Conservation (phyloP, 2,797 vertebrate species). For the Remorina albescens region DNA sequence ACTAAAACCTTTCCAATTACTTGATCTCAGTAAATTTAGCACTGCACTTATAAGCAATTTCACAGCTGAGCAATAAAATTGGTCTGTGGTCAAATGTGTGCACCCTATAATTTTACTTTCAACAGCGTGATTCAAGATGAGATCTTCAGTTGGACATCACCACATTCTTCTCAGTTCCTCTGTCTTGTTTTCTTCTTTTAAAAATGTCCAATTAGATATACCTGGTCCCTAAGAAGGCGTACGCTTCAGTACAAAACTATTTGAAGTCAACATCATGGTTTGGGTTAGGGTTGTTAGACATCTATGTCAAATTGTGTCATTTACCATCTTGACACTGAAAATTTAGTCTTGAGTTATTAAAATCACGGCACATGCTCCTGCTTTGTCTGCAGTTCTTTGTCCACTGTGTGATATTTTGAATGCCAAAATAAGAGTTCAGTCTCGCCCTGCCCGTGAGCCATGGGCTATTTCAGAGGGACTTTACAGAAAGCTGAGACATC, state of each 20-base stretch:
- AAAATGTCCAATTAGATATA: neutral
- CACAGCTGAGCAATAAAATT: neutral
- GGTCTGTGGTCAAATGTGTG: neutral
- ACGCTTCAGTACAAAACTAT: neutral
- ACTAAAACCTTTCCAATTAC: neutral
- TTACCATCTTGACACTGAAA: neutral
- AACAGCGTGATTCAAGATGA: neutral
- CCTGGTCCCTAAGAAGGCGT: neutral
- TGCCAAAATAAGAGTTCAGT: conserved; percentile 47
- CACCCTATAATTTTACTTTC: neutral
- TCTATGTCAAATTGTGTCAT: no score
- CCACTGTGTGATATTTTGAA: conserved; percentile 13
- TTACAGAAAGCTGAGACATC: conserved; percentile 79
- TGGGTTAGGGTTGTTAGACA: no score
- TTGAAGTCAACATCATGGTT: neutral
- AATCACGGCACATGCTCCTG: neutral
- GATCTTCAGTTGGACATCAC: neutral
- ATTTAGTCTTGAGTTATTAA: neutral
- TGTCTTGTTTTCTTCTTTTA: neutral
- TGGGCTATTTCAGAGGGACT: conserved; percentile 72
- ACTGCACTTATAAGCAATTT: neutral
- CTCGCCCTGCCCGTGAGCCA: conserved; percentile 67
- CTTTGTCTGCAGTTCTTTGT: neutral
- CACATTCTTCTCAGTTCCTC: neutral
- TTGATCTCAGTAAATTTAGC: neutral